phyloP scores from a whole-genome alignment of 2,113 vertebrate species.

The Hypanus sabinus region DNA sequence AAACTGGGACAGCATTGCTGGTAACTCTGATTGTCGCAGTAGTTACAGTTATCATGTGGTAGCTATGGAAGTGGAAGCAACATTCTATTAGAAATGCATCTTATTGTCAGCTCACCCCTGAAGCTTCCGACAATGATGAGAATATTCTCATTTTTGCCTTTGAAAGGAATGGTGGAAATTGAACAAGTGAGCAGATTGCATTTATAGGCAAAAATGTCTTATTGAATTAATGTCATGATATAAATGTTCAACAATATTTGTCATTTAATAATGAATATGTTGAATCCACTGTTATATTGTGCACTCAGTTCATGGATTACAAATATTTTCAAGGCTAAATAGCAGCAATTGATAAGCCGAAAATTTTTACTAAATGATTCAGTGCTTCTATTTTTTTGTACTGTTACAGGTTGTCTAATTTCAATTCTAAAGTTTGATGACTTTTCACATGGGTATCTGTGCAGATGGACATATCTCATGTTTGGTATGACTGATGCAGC shows the following conservation, averaged over 20 bases:
- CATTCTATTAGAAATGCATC: slow-evolving; percentile 56
- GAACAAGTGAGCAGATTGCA: not conserved
- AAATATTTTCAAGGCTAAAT: not conserved
- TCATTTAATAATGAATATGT: slow-evolving; percentile 5
- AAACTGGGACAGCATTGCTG: slow-evolving; percentile 48
- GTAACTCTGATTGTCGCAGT: slow-evolving; percentile 61
- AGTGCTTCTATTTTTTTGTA: not conserved
- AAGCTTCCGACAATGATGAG: slow-evolving; percentile 66
- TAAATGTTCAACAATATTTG: not conserved
- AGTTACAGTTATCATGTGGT: slow-evolving; percentile 58
- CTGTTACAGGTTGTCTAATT: not conserved
- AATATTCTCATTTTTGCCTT: slow-evolving; percentile 78
- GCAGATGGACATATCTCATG: not conserved
- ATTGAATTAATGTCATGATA: not conserved
- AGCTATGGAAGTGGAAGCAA: slow-evolving; percentile 62
- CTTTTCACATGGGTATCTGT: not conserved
- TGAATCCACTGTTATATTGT: slow-evolving; percentile 16
- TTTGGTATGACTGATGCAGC: not conserved
- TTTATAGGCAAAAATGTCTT: not conserved
- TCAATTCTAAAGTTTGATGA: not conserved
- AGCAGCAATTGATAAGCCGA: not conserved
- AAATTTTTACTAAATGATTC: not conserved
- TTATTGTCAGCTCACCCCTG: slow-evolving; percentile 62
- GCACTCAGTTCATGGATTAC: not conserved
- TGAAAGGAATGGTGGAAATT: slow-evolving; percentile 55